phyloP scores from a whole-genome alignment of 1,140 invertebrate genomes.

The Melipona quadrifasciata region DNA sequence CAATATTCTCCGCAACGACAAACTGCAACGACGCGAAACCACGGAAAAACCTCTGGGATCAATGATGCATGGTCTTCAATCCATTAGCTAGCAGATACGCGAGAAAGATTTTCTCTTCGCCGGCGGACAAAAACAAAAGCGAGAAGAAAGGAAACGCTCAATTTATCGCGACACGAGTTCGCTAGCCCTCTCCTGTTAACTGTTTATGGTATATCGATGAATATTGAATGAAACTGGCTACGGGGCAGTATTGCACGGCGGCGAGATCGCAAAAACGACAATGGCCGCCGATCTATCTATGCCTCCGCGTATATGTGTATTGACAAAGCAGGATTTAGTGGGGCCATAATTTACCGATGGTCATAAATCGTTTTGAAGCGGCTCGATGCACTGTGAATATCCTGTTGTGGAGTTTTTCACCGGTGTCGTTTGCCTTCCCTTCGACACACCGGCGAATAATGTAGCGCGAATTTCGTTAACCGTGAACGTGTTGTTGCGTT shows the following conservation, averaged over 20 bases:
- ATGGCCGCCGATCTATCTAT: conserved; percentile 7
- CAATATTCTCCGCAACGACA: too few species aligned
- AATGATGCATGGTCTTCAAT: background rate
- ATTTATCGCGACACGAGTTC: background rate
- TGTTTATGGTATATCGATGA: conserved; percentile 13
- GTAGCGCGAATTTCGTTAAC: conserved; percentile 17
- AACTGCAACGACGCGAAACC: background rate
- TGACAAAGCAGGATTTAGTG: conserved; percentile 40
- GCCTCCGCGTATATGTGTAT: conserved; percentile 16
- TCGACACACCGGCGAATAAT: background rate
- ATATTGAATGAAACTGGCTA: conserved; percentile 1
- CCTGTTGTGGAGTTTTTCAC: conserved; percentile 13
- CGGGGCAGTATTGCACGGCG: background rate
- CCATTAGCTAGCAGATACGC: background rate
- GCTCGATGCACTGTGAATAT: conserved; percentile 27
- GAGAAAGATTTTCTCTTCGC: background rate
- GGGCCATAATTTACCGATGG: conserved; percentile 29
- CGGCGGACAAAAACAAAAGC: background rate
- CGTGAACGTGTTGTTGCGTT: background rate
- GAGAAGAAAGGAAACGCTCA: background rate
- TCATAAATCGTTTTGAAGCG: conserved; percentile 38
- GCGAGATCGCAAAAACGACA: conserved; percentile 2
- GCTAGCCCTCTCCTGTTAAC: background rate
- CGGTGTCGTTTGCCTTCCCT: background rate
- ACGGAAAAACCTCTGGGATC: background rate